Base-by-base conservation (phyloP, 2,888 invertebrate genomes). In the Erannis defoliaria region DNA sequence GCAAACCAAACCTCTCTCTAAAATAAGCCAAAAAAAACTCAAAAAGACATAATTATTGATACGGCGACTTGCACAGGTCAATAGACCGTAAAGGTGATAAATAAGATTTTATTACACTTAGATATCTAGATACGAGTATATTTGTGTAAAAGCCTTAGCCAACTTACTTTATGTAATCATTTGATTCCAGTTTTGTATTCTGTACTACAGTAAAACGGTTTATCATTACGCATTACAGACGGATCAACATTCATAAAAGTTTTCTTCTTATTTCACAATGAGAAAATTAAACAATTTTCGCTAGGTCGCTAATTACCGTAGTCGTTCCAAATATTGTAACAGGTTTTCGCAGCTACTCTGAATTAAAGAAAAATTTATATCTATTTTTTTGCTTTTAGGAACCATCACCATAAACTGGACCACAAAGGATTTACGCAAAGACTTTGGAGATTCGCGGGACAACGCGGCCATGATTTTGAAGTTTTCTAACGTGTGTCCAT, bases 401-500 rank as follows among this genome's bases (percentile, higher is more conserved):
- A 86, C 35, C 67, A 40, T 38, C 54, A 40, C 21, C 42, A 35
- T 49, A 35, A 40, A 74, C 0, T 72, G 59, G 59, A 60, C 29
- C 9, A 38, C 61, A 37, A 67, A 37, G 40, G 54, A 64, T 72
- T 18, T 26, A 45, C 35, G 16, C 21, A 19, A 12, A 29, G 14
- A 45, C 5, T 0, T 40, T 31, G 46, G 48, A 31, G 59, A 60
- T 31, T 54, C 42, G 10, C 71, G 73, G 21, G 58, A 59, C 51
- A 59, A 59, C 18, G 59, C 59, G 8, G 54, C 82, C 31, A 74
- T 86, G 55, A 82, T 90, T 55, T 74, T 90, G 55, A 84, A 89
- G 71, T 85, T 73, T 73, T 89, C 90, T 35, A 90, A 88, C 77
- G 86, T 74, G 19, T 83, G 83, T 57, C 90, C 90, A 1, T 91